Evolutionary conservation across 2,797 vertebrate species (phyloP), one percentile per base, ranked within the genome.

Genomic region (Anniella stebbinsi): DNA sequence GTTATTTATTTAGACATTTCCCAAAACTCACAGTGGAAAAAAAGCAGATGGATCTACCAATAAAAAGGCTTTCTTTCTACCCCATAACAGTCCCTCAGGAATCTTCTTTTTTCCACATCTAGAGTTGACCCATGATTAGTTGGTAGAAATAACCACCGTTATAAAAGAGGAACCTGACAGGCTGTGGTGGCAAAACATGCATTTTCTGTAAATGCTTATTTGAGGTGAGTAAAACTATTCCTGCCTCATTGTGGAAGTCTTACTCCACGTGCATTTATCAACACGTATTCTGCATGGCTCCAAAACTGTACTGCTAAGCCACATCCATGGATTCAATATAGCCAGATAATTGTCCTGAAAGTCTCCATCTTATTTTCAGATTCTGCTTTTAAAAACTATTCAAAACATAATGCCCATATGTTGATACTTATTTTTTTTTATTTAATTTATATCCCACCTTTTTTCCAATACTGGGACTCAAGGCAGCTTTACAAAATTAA

Each of bases 141-240:
- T 85, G 25, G 77, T 87, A 94, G 84, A 93, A 95, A 94, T 92
- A 92, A n/a, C 3, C 70, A 88, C 77, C 1, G 0, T 90, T 93
- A 76, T 11, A 73, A 92, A 93, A 86, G 86, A 83, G 51, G 54
- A 93, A 90, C 87, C 69, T 60, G 33, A 90, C 25, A 90, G 90
- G 54, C 11, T 90, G n/a, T 80, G 88, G 36, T 15, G 90, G 13
- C 48, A 88, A 69, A 66, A 57, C 12, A 92, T 77, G 51, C 10
- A 28, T 93, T 92, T 93, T 92, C 89, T 88, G 87, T 89, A 94
- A 93, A 94, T 88, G 91, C 30, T 93, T 75, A 6, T 23, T 78
- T 78, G 92, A 93, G 90, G 63, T 85, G 85, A 89, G 54, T 82
- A 80, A 30, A 93, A 48, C 73, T 91, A 84, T 92, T 94, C 90